phyloP scores from a whole-genome alignment of 2,113 vertebrate genomes.

The Murina feae region DNA sequence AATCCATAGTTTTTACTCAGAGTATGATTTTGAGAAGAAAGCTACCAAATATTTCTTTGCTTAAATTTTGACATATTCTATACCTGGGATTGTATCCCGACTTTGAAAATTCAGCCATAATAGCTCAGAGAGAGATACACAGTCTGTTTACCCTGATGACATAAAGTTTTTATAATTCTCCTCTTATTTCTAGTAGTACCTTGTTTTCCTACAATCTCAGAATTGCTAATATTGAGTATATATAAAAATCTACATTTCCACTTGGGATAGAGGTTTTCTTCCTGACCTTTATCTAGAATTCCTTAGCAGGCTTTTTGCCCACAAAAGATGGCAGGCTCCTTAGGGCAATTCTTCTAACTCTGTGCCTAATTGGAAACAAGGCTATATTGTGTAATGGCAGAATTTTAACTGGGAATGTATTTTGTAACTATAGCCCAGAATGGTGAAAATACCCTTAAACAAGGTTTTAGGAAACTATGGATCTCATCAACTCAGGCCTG shows the following conservation, averaged over 20 bases:
- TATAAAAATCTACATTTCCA: neutral
- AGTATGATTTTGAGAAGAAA: neutral
- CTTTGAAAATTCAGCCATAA: neutral
- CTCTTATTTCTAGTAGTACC: neutral
- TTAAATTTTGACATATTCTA: neutral
- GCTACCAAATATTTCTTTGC: neutral
- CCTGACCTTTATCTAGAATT: neutral
- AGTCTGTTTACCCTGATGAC: neutral
- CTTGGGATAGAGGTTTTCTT: neutral
- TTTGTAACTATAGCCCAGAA: neutral
- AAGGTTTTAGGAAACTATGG: neutral
- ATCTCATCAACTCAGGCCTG: neutral
- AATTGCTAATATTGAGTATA: neutral
- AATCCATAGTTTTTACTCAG: neutral
- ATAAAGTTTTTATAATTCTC: neutral
- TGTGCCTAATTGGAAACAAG: slow-evolving; percentile 11
- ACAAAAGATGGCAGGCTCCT: neutral
- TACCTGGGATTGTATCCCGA: neutral
- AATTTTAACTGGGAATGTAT: neutral
- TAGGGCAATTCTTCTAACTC: neutral
- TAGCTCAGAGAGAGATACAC: neutral
- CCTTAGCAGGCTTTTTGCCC: neutral
- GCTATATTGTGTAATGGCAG: neutral
- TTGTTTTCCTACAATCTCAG: neutral
- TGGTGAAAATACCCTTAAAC: neutral